These are phyloP conservation scores for Steinernema scapterisci DNA, from an alignment of 2,888 invertebrate genomes.

Conservation along the genomic window DNA sequence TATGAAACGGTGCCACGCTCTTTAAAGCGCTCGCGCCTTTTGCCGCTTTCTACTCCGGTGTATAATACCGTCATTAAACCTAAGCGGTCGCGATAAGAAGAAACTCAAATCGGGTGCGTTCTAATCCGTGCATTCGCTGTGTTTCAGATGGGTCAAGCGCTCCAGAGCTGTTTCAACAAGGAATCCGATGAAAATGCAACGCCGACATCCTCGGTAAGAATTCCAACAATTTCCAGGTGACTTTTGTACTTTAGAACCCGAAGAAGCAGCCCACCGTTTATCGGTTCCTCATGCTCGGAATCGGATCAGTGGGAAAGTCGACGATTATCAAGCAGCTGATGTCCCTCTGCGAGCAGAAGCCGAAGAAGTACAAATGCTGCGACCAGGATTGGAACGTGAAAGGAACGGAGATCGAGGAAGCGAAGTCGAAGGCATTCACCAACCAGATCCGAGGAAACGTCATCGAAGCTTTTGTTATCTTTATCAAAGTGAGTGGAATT, in stretches of 20 bases:
- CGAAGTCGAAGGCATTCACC: conserved; percentile 41
- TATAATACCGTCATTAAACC: neutral
- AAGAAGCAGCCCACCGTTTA: conserved; percentile 16
- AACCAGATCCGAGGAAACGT: conserved; percentile 47
- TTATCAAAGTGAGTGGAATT: conserved; percentile 43
- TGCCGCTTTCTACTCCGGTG: neutral
- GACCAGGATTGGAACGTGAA: conserved; percentile 45
- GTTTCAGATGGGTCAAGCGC: conserved; percentile 23
- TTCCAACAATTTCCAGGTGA: neutral
- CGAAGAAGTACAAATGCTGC: conserved; percentile 55
- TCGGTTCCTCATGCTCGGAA: conserved; percentile 64
- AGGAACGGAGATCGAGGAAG: conserved; percentile 33
- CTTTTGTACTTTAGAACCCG: neutral
- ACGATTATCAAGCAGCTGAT: conserved; percentile 61
- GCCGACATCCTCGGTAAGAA: neutral
- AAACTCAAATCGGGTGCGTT: too few species aligned
- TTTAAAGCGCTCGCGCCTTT: neutral
- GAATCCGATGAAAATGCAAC: neutral
- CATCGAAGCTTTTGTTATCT: conserved; percentile 45
- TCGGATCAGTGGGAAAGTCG: conserved; percentile 65
- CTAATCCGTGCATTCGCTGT: neutral
- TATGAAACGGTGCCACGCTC: too few species aligned
- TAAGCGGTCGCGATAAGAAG: too few species aligned
- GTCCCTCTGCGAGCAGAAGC: conserved; percentile 52
- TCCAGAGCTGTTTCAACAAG: conserved; percentile 18